Percentiles rank a stretch among this genome's conserved stretches.
These are phyloP conservation scores for Phthorimaea operculella DNA, from an alignment of 1,140 invertebrate genomes.

Conservation along the genomic window DNA sequence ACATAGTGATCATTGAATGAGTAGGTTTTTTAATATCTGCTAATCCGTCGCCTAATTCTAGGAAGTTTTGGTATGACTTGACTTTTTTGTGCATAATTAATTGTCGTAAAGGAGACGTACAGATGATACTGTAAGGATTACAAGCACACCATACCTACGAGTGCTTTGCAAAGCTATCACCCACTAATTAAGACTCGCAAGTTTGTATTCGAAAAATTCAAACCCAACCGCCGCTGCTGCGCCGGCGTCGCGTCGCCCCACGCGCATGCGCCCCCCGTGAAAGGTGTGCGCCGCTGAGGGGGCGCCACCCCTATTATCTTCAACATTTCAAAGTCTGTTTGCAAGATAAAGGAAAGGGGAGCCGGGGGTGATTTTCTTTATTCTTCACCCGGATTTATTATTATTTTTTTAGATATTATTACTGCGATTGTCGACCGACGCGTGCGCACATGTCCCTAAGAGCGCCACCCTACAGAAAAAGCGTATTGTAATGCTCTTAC, in stretches of 20 bases:
- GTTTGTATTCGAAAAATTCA: constrained; percentile 26
- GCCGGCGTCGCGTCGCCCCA: constrained; percentile 35
- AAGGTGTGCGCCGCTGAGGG: constrained; percentile 48
- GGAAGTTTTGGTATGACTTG: too few species aligned
- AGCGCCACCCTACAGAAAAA: constrained; percentile 37
- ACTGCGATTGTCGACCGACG: constrained; percentile 57
- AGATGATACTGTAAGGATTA: too few species aligned
- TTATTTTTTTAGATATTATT: constrained; percentile 68
- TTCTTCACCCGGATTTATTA: constrained; percentile 67
- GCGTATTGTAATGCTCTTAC: constrained; percentile 58
- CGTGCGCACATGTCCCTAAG: constrained; percentile 62
- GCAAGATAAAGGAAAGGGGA: constrained; percentile 66
- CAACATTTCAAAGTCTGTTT: constrained; percentile 63
- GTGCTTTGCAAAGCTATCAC: too few species aligned
- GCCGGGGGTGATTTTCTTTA: constrained; percentile 64
- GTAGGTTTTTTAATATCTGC: too few species aligned
- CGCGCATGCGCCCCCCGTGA: constrained; percentile 46
- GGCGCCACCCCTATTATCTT: constrained; percentile 63
- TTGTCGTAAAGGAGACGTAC: too few species aligned
- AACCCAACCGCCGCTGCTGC: constrained; percentile 53
- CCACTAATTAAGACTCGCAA: too few species aligned
- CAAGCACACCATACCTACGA: too few species aligned
- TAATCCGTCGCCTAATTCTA: too few species aligned
- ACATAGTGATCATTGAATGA: too few species aligned
- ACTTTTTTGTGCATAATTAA: too few species aligned